Evolutionary conservation across 2,797 vertebrate genomes (phyloP), one percentile per base, ranked within the genome.

Genomic region (Gymnothorax javanicus): DNA sequence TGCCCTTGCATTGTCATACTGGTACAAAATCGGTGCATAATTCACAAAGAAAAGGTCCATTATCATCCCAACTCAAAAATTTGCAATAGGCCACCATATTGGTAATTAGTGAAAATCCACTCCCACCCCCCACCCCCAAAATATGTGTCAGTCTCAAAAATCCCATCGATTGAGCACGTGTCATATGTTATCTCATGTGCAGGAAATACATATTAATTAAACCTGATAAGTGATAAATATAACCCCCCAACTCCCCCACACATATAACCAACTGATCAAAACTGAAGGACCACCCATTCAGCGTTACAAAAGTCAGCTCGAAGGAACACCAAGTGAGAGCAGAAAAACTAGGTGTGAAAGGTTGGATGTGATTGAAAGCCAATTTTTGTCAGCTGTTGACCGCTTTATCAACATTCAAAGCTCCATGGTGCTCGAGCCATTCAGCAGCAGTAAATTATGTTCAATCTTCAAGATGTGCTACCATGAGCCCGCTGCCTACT

Each of bases 371-470:
- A 77, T 77, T 23, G 56, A 56, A n/a, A 81, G 52, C 52, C 77
- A 54, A 56, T 56, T 54, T 81, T 56, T 43, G 23, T 20, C 52
- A 20, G 73, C 43, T 52, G 73, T 77, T 12, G 73, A 81, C 77
- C 77, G 20, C 81, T 82, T 59, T 82, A 43, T 85, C 33, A 77
- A 75, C 75, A 60, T 82, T 58, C 60, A 71, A 43, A 20, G n/a
- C 83, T 57, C 27, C 25, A 43, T 9, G 54, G 84, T 77, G 81
- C 57, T 81, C 75, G 62, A 84, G 87, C 56, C 84, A 59, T 87
- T 85, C 85, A 69, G 85, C 69, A 85, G 75, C 75, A n/a, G 62
- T 85, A 84, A 85, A 82, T 85, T 85, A 69, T 57, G 73, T 82
- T 85, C 71, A 60, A 60, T 75, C 73, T n/a, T 75, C 86, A 83